A percentile compares a stretch with the other conserved stretches of the same genome.
These are phyloP conservation scores for Eumerus sabulonum DNA, from an alignment of 2,888 invertebrate species.

Conservation along the genomic window DNA sequence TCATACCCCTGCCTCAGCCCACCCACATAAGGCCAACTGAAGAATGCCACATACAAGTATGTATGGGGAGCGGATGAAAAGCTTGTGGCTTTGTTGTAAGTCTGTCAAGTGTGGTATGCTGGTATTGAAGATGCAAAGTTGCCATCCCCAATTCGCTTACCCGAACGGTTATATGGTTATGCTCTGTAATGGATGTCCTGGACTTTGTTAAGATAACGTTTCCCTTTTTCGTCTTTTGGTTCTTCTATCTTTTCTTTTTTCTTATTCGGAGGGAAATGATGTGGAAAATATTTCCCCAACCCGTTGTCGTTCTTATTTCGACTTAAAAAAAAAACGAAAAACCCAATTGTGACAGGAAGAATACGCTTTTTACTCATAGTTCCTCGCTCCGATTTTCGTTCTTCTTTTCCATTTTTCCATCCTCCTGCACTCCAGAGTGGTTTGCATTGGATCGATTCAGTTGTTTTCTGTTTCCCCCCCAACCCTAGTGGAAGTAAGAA, in stretches of 20 bases:
- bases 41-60: too few relatives aligned
- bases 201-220: constrained; percentile 60
- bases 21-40: not conserved
- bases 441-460: too few relatives aligned
- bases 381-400: constrained; percentile 2
- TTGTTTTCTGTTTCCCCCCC: too few relatives aligned
- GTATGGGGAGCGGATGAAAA: constrained; percentile 49
- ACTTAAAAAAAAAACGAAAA: not conserved
- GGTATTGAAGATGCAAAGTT: too few relatives aligned
- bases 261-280: constrained; percentile 37
- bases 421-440: too few relatives aligned
- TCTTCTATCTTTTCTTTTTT: not conserved
- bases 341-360: constrained; percentile 22
- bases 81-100: constrained; percentile 59
- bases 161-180: constrained; percentile 3
- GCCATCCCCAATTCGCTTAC: not conserved
- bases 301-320: constrained; percentile 40
- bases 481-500: constrained; percentile 21
- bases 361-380: constrained; percentile 36
- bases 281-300: constrained; percentile 62
- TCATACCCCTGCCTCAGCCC: constrained; percentile 1
- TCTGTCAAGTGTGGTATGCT: constrained; percentile 50
- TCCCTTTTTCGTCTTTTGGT: constrained; percentile 1
- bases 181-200: constrained; percentile 52
- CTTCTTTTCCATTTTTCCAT: not conserved